A percentile compares a stretch with the other conserved stretches of the same genome.
phyloP scores from a whole-genome alignment of 2,797 vertebrate species.

The Corythornis leucogaster region DNA sequence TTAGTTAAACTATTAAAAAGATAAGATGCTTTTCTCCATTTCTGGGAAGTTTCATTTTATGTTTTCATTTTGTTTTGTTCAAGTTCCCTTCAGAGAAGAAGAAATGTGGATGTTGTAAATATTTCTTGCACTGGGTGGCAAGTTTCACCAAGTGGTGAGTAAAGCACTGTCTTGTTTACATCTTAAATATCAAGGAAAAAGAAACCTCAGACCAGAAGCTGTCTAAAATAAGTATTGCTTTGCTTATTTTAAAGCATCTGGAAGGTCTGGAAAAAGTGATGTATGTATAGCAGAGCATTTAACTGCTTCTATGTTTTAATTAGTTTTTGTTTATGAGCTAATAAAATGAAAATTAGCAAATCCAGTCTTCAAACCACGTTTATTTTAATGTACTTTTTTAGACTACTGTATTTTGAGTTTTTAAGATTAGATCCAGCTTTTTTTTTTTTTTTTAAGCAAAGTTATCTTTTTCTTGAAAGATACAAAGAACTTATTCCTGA shows the following conservation, averaged over 20 bases:
- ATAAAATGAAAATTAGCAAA: background rate
- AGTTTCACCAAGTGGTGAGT: slow-evolving; percentile 72
- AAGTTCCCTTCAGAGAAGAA: slow-evolving; percentile 76
- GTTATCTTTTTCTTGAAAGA: background rate
- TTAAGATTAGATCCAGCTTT: background rate
- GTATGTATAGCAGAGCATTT: background rate
- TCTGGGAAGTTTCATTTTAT: background rate
- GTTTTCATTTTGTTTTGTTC: slow-evolving; percentile 12
- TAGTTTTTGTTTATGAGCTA: background rate
- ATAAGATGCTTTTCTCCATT: background rate
- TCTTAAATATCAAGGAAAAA: background rate
- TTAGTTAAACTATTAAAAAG: no score
- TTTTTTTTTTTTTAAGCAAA: background rate
- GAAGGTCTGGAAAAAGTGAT: background rate
- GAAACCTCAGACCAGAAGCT: background rate
- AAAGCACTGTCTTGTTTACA: background rate
- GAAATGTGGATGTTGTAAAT: slow-evolving; percentile 56
- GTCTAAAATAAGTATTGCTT: background rate
- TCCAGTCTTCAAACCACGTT: background rate
- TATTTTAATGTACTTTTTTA: background rate
- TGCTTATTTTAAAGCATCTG: background rate
- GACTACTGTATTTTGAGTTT: background rate
- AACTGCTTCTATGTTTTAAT: background rate
- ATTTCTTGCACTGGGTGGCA: slow-evolving; percentile 42
- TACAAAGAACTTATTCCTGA: accelerated